phyloP scores from a whole-genome alignment of 2,888 invertebrate genomes.

The Vesta saturnalis region DNA sequence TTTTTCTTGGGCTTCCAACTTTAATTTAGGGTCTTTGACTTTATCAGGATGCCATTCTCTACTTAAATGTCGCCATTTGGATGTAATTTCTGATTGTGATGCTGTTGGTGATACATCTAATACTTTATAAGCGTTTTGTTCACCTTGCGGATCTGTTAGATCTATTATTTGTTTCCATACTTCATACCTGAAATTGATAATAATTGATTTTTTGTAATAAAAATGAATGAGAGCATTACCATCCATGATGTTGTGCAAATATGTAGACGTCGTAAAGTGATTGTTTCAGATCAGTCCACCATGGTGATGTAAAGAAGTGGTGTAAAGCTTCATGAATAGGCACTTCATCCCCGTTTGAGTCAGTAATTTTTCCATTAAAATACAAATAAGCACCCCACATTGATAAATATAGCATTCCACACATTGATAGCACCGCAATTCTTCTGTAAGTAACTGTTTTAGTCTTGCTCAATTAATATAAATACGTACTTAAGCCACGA shows the following conservation, averaged over 20 bases:
- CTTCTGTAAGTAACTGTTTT: constrained; percentile 63
- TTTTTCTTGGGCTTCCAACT: constrained; percentile 80
- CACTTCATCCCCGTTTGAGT: constrained; percentile 81
- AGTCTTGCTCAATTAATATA: background rate
- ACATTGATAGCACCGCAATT: constrained; percentile 67
- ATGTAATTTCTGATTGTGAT: constrained; percentile 85
- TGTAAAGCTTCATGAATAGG: constrained; percentile 88
- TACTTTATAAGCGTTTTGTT: constrained; percentile 88
- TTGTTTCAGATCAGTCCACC: constrained; percentile 85
- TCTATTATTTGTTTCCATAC: constrained; percentile 89
- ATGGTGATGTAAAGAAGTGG: constrained; percentile 90
- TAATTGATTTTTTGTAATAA: background rate
- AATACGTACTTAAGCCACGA: constrained; percentile 22
- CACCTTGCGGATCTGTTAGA: constrained; percentile 89
- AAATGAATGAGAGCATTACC: constrained; percentile 62
- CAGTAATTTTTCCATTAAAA: constrained; percentile 87
- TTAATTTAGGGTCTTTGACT: constrained; percentile 75
- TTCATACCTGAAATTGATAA: constrained; percentile 63
- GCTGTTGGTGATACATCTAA: constrained; percentile 82
- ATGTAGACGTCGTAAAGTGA: constrained; percentile 78
- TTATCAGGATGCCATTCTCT: constrained; percentile 93
- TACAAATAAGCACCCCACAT: constrained; percentile 84
- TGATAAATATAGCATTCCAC: constrained; percentile 74
- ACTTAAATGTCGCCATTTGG: constrained; percentile 82
- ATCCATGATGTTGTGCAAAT: constrained; percentile 86